These are phyloP conservation scores for Musca domestica DNA, from an alignment of 1,140 invertebrate genomes.

Conservation along the genomic window DNA sequence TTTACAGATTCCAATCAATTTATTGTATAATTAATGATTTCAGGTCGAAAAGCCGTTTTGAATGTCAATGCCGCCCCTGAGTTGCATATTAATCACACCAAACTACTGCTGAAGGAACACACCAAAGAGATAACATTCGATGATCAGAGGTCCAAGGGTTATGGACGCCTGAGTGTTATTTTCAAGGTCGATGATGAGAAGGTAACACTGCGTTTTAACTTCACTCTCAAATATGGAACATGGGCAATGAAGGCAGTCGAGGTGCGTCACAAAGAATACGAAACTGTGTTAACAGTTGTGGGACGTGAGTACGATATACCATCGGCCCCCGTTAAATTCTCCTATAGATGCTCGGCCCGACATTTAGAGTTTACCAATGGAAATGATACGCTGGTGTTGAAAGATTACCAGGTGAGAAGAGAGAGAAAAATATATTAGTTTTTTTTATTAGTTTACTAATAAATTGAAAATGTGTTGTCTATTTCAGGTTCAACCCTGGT, in stretches of 20 bases:
- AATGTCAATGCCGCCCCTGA: slow-evolving; percentile 40
- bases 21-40: no score
- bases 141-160: slow-evolving; percentile 40
- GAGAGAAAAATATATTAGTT: background rate
- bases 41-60: slow-evolving; percentile 46
- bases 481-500: slow-evolving; percentile 58
- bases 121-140: slow-evolving; percentile 48
- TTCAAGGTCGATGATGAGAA: slow-evolving; percentile 43
- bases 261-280: slow-evolving; percentile 49
- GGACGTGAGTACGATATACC: slow-evolving; percentile 46
- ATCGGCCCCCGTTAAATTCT: slow-evolving; percentile 56
- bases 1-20: background rate
- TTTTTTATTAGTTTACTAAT: background rate
- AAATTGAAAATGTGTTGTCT: background rate
- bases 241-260: slow-evolving; percentile 59
- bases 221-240: slow-evolving; percentile 51
- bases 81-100: slow-evolving; percentile 35
- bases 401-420: slow-evolving; percentile 54
- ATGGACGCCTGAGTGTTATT: slow-evolving; percentile 42
- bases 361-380: slow-evolving; percentile 56
- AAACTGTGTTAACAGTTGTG: slow-evolving; percentile 40
- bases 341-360: slow-evolving; percentile 56
- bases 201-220: slow-evolving; percentile 44
- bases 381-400: slow-evolving; percentile 51
- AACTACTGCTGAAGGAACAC: slow-evolving; percentile 37